A percentile compares a stretch with the other conserved stretches of the same genome.
phyloP scores from a whole-genome alignment of 2,113 vertebrate species.

The Neolamprologus cancellatus region DNA sequence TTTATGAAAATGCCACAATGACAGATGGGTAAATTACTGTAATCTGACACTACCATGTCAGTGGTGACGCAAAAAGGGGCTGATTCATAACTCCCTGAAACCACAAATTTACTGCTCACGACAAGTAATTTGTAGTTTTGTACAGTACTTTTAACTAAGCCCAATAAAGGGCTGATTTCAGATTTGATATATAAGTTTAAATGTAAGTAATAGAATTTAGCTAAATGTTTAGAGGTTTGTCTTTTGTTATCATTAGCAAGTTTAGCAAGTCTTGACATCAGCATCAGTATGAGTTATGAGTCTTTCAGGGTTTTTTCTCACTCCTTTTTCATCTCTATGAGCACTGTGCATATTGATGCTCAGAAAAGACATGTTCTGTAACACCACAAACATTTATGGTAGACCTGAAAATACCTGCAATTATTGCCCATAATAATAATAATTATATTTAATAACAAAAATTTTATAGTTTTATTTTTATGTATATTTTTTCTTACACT shows the following conservation, averaged over 20 bases:
- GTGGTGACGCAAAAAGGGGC: background rate
- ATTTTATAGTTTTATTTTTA: background rate
- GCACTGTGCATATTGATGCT: background rate
- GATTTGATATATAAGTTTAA: background rate
- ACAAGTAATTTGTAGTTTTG: background rate
- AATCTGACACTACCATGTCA: background rate
- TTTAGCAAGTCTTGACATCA: rapidly evolving
- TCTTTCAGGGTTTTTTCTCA: background rate
- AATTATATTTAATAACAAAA: background rate
- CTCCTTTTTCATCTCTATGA: background rate
- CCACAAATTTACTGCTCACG: background rate
- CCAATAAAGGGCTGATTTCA: background rate
- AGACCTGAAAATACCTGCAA: background rate
- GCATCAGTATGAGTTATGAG: background rate
- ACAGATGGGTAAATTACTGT: slow-evolving; percentile 28
- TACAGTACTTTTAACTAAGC: background rate
- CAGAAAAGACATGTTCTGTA: background rate
- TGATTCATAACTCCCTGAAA: slow-evolving; percentile 9
- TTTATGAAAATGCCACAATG: background rate
- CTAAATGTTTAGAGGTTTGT: background rate
- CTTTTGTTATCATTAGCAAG: background rate
- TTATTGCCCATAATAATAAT: background rate
- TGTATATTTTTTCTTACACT: background rate
- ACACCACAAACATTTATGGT: background rate
- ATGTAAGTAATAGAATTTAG: background rate